Base-by-base conservation (phyloP, 1,140 invertebrate genomes). In the Drosophila leontia region DNA sequence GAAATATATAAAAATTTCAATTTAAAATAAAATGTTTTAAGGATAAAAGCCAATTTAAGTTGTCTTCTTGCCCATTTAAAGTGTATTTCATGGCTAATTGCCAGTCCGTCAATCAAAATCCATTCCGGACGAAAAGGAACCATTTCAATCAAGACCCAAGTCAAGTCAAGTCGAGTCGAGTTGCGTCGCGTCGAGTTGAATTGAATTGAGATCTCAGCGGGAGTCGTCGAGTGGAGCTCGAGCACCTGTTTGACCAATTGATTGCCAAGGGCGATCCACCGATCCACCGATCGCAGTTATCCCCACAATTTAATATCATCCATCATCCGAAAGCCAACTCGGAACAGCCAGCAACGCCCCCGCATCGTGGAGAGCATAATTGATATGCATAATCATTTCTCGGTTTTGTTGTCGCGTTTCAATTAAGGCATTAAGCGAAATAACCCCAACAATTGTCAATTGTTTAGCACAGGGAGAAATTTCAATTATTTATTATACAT, bases 331-430 rank as follows among this genome's bases (percentile, higher is more conserved):
- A 32, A 65, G 55, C 42, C 69, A 70, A 37, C 57, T 50, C 23
- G 7, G 26, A 55, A 23, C 53, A 56, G 53, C 13, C 53, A 41
- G 70, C 17, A 72, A 58, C 68, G 68, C 70, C 68, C 70, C 55
- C 70, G 41, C 70, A 42, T 56, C n/a, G 15, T 34, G 50, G 34
- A 44, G 42, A 71, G 34, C 42, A 78, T 78, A 78, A 78, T 78
- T 78, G 75, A 78, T 78, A 78, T 78, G 75, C 75, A 78, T 78
- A 78, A 77, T 78, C 48, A 69, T 60, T 78, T 41, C 37, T 23
- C 39, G 67, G 23, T 56, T 71, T 47, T 51, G 37, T 72, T 75
- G 56, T 77, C 39, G 64, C 65, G 58, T 37, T 78, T 78, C 75
- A 78, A 78, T 78, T 78, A 78, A 78, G 53, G 75, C 53, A 61